phyloP scores from a whole-genome alignment of 2,113 vertebrate species.

The Chaetorhynchus papuensis region DNA sequence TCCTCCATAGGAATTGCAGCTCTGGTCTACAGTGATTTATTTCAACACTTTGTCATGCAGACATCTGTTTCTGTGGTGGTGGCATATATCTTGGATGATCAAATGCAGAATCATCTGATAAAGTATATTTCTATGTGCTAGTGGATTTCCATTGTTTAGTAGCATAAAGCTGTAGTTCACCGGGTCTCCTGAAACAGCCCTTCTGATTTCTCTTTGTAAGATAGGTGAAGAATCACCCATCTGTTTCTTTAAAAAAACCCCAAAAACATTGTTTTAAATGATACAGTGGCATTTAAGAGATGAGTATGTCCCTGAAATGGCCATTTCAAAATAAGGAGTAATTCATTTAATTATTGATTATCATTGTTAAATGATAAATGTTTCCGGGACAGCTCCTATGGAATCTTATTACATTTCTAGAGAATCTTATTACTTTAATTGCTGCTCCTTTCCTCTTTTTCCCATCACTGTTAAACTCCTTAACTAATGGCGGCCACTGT shows the following conservation, averaged over 20 bases:
- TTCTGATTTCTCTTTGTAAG: not conserved
- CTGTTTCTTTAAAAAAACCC: not conserved
- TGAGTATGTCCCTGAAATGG: not conserved
- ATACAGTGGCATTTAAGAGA: not conserved
- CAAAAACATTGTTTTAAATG: not conserved
- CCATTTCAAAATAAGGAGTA: not conserved
- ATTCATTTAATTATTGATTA: not conserved
- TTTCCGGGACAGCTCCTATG: not conserved
- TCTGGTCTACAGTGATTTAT: not conserved
- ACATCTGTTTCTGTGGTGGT: not conserved
- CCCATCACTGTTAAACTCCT: not conserved
- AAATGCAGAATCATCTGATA: not conserved
- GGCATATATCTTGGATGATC: not conserved
- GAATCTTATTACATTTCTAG: not conserved
- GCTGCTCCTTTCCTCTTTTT: not conserved
- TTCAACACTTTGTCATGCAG: not conserved
- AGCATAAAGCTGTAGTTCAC: not conserved
- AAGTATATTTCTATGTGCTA: not conserved
- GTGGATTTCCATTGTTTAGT: not conserved
- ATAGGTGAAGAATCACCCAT: not conserved
- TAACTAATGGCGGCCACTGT: not conserved
- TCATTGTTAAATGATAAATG: not conserved
- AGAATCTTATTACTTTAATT: not conserved
- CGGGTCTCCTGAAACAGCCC: not conserved
- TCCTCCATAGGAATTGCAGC: not conserved